These are phyloP conservation scores for Masnerella sp. DNA, from an alignment of 2,888 invertebrate genomes.

Conservation along the genomic window DNA sequence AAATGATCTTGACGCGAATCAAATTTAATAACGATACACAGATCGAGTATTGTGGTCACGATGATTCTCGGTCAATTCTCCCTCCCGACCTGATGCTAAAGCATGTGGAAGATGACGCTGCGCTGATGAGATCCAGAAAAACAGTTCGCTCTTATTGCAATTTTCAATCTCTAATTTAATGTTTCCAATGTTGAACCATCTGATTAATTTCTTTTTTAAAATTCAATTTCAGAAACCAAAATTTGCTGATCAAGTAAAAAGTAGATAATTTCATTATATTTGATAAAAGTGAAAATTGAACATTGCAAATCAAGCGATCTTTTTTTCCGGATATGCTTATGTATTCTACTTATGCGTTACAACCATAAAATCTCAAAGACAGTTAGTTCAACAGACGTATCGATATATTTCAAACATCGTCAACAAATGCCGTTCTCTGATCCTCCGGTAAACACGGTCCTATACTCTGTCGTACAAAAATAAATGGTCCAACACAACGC, in stretches of 20 bases:
- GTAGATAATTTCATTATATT: too few species aligned
- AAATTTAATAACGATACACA: conserved; percentile 41
- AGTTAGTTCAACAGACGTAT: conserved; percentile 38
- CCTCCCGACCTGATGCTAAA: conserved; percentile 6
- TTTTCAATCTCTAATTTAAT: too few species aligned
- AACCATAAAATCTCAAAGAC: conserved; percentile 57
- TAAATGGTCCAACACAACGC: conserved; percentile 26
- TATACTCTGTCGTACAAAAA: conserved; percentile 39
- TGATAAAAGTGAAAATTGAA: too few species aligned
- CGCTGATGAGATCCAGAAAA: too few species aligned
- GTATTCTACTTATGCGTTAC: conserved; percentile 35
- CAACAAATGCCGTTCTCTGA: conserved; percentile 24
- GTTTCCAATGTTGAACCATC: too few species aligned
- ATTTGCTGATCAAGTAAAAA: too few species aligned
- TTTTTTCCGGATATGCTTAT: too few species aligned
- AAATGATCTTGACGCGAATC: conserved; percentile 24
- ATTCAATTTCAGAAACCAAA: too few species aligned
- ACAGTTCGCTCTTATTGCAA: too few species aligned
- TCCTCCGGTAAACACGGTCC: conserved; percentile 3
- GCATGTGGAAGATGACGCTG: conserved; percentile 34
- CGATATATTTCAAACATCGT: conserved; percentile 30
- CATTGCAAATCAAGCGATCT: too few species aligned
- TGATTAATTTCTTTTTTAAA: too few species aligned
- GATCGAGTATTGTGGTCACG: conserved; percentile 44
- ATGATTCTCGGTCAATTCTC: conserved; percentile 19